Conservation (phyloP, 2,113 vertebrate genomes). For the Seriola rivoliana region DNA sequence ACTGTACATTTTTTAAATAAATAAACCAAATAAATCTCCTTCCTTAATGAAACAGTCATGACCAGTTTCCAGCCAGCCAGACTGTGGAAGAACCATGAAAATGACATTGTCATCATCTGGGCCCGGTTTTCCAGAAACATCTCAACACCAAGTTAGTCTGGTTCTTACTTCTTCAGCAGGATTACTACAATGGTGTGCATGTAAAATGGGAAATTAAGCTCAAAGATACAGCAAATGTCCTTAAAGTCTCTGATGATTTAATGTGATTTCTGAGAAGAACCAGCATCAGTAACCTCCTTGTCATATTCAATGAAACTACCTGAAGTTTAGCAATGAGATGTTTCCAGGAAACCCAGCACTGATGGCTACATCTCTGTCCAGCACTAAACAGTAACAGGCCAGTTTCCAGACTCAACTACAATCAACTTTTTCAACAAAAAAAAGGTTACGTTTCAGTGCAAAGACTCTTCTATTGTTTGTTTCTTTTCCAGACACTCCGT, state of each 20-base stretch:
- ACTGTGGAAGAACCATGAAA: conserved; percentile 86
- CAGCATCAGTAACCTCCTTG: background rate
- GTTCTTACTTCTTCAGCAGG: conserved; percentile 69
- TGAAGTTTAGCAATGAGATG: conserved; percentile 42
- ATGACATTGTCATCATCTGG: conserved; percentile 57
- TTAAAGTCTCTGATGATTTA: background rate
- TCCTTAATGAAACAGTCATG: conserved; percentile 92
- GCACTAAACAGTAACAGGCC: conserved; percentile 89
- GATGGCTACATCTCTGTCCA: conserved; percentile 72
- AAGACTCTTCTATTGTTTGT: conserved; percentile 81
- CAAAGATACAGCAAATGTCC: background rate
- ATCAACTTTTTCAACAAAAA: conserved; percentile 84
- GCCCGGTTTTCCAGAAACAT: conserved; percentile 66
- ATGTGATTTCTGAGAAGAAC: conserved; percentile 1
- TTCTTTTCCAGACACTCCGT: conserved; percentile 89
- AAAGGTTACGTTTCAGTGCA: conserved; percentile 96
- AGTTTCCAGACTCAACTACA: conserved; percentile 92
- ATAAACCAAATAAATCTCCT: conserved; percentile 97
- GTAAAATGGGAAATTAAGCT: background rate
- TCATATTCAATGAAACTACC: conserved; percentile 44
- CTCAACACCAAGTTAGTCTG: conserved; percentile 32
- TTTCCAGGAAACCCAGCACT: conserved; percentile 66
- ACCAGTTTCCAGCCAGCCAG: conserved; percentile 91
- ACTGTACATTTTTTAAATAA: conserved; percentile 99
- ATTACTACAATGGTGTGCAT: conserved; percentile 84